Evolutionary conservation across 2,113 vertebrate species (phyloP).

Genomic region (Chloropsis hardwickii): DNA sequence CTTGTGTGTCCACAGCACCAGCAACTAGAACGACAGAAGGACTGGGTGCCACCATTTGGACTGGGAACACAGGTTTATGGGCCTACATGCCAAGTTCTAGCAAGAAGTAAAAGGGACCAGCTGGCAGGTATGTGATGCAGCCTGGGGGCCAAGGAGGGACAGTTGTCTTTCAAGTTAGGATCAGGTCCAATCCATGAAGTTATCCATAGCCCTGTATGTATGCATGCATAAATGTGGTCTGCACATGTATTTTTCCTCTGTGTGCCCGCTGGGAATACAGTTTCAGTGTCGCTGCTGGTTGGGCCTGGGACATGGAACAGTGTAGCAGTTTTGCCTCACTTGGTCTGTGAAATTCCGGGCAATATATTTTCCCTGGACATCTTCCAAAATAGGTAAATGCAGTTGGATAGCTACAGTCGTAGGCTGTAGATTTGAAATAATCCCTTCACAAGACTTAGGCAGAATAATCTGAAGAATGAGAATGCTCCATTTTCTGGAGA

Average conservation of each 20-base stretch:
- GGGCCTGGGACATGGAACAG: not conserved
- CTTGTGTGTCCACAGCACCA: not conserved
- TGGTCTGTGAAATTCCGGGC: not conserved
- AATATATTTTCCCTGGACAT: not conserved
- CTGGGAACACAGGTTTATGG: not conserved
- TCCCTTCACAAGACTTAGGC: not conserved
- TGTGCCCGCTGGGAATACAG: not conserved
- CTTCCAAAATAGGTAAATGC: not conserved
- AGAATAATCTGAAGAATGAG: not conserved
- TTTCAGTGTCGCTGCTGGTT: not conserved
- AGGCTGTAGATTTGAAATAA: not conserved
- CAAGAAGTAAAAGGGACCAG: accelerated
- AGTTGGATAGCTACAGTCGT: not conserved
- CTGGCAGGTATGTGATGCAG: not conserved
- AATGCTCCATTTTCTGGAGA: not conserved
- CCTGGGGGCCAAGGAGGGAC: not conserved
- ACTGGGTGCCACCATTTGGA: not conserved
- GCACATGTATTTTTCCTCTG: not conserved
- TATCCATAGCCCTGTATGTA: not conserved
- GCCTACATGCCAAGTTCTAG: not conserved
- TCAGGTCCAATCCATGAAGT: no score
- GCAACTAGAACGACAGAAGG: not conserved
- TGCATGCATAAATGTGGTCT: accelerated
- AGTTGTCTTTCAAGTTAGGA: accelerated
- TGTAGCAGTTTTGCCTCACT: not conserved